Evolutionary conservation across 2,113 vertebrate species (phyloP).

Genomic region (Tapirus terrestris): DNA sequence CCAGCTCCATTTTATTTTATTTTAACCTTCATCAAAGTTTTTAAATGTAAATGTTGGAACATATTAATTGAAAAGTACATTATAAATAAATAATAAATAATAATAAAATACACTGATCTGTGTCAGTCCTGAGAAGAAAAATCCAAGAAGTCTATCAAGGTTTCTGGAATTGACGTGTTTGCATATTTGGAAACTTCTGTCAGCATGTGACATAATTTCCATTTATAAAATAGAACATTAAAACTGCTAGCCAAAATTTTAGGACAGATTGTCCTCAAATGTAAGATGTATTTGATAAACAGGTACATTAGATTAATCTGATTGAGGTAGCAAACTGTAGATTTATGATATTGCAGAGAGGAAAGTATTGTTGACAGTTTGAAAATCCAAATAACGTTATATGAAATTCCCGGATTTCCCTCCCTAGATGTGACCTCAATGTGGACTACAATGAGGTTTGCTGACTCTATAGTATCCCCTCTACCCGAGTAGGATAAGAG

Average conservation of each 20-base stretch:
- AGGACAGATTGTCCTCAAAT: background rate
- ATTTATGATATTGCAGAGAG: slow-evolving; percentile 21
- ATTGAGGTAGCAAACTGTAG: background rate
- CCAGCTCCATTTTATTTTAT: background rate
- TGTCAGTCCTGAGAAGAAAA: background rate
- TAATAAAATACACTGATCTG: background rate
- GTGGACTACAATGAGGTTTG: background rate
- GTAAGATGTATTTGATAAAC: slow-evolving; percentile 16
- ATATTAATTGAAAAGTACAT: background rate
- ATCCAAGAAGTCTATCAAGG: background rate
- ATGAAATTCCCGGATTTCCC: background rate
- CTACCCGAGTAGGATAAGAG: background rate
- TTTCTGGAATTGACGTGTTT: slow-evolving; percentile 25
- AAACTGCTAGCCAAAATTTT: slow-evolving; percentile 8
- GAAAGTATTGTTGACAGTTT: background rate
- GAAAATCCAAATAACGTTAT: background rate
- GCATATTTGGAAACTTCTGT: slow-evolving; percentile 32
- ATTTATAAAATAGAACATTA: slow-evolving; percentile 24
- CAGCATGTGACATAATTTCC: slow-evolving; percentile 16
- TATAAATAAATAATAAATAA: background rate
- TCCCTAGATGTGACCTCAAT: background rate
- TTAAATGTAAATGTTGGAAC: background rate
- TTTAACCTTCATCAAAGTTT: background rate
- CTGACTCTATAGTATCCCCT: background rate
- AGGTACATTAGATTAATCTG: slow-evolving; percentile 27